Evolutionary conservation across 2,113 vertebrate species (phyloP).

Genomic region (Zosterops japonicus): DNA sequence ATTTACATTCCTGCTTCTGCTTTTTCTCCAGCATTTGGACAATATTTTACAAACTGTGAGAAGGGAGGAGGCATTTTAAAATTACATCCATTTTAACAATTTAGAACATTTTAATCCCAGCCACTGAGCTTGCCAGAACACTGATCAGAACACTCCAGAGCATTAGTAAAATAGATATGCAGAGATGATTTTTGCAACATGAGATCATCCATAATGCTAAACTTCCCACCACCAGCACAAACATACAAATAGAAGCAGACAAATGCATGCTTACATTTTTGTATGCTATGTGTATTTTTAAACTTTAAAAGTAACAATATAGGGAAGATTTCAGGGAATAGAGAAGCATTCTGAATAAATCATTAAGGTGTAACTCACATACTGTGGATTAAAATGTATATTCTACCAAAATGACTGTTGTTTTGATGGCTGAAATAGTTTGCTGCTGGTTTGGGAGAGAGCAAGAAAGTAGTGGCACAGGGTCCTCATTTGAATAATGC

Average conservation of each 20-base stretch:
- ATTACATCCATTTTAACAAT: conserved; percentile 18
- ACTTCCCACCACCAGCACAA: not conserved
- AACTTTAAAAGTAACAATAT: not conserved
- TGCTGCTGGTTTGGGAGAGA: conserved; percentile 12
- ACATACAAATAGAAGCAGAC: not conserved
- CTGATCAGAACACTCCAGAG: conserved; percentile 23
- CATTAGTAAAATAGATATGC: not conserved
- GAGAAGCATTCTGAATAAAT: not conserved
- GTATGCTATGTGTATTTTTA: not conserved
- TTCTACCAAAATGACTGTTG: not conserved
- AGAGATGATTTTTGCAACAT: not conserved
- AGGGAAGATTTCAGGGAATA: not conserved
- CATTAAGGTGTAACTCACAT: not conserved
- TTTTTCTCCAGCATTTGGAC: not conserved
- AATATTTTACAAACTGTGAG: conserved; percentile 1
- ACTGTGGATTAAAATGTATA: not conserved
- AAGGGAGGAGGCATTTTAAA: conserved; percentile 37
- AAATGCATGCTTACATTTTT: not conserved
- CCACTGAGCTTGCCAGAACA: conserved; percentile 11
- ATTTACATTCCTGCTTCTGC: conserved; percentile 22
- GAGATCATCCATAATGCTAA: conserved; percentile 3
- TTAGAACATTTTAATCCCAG: conserved; percentile 33
- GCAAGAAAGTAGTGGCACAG: conserved; percentile 36
- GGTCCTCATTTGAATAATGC: conserved; percentile 55
- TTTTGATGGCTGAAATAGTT: not conserved